These are phyloP conservation scores for Phyllopteryx taeniolatus DNA, from an alignment of 2,113 vertebrate genomes.

Conservation along the genomic window DNA sequence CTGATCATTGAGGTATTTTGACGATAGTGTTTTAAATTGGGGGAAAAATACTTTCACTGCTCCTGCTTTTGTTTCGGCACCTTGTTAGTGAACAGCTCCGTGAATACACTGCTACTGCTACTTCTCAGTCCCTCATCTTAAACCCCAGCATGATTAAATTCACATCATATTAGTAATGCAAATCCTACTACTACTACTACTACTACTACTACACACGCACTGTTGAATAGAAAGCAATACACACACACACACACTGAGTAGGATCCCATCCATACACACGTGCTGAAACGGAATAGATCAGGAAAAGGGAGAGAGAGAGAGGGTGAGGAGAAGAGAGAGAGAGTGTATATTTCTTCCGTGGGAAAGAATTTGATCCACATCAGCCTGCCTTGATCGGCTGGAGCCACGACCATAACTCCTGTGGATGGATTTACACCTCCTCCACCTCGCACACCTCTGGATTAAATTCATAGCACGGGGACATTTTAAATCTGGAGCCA, in stretches of 20 bases:
- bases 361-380: constrained; percentile 48
- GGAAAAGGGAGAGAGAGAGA: neutral
- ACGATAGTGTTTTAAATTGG: too few relatives aligned
- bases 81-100: constrained; percentile 50
- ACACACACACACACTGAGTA: neutral
- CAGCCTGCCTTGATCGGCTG: constrained; percentile 35
- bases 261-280: neutral
- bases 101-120: constrained; percentile 29
- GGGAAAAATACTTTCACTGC: neutral
- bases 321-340: neutral
- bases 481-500: constrained; percentile 15
- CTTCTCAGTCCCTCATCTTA: neutral
- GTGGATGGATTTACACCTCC: constrained; percentile 39
- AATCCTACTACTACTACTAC: neutral
- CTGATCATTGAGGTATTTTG: too few relatives aligned
- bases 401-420: constrained; percentile 36
- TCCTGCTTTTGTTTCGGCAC: constrained; percentile 56
- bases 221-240: too few relatives aligned
- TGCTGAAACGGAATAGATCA: neutral
- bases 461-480: constrained; percentile 32
- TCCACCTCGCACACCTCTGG: constrained; percentile 11
- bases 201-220: neutral
- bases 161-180: neutral
- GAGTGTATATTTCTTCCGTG: constrained; percentile 26
- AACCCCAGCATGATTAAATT: neutral